Evolutionary conservation across 2,888 invertebrate genomes (phyloP), one percentile per base, ranked within the genome.

Genomic region (Agrilus biguttatus): DNA sequence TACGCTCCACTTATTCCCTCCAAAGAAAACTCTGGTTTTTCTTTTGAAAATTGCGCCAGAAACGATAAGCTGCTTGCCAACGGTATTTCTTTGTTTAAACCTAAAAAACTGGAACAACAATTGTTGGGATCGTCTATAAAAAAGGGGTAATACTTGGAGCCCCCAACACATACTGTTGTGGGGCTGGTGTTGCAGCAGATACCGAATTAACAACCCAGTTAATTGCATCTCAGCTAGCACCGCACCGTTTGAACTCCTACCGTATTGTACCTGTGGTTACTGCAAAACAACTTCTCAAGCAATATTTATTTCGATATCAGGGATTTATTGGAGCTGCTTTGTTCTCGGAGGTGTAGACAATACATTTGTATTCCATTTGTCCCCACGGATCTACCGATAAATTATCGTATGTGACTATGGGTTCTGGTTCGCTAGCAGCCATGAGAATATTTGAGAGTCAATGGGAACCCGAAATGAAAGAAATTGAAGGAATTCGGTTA

Each of bases 101-200:
- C 88, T 2, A 80, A 77, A 97, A 97, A 70, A 98, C 98, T 45
- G 98, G 98, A 53, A 98, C 98, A 10, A 99, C 98, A 3, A 98
- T 98, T 57, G 91, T 83, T 36, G 98, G 96, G 19, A 79, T 92
- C 38, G 76, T 83, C 54, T 89, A 75, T 58, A 82, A 91, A 62
- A 95, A 95, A 75, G 98, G 98, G 12, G 90, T 99, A 19, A 85
- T 99, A 51, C 74, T 99, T 47, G 98, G 98, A 8, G 97, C 97
- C 37, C 73, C 80, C 32, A 88, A 89, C 56, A 89, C 90, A 77
- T 91, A 89, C 65, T 96, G 95, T 58, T 96, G 95, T 61, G 97
- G 97, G 47, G 98, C 97, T 44, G 98, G 98, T 44, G 98, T 97
- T 43, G 96, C 98, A 17, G 98, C 98, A 1, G 98, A 99, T 61